These are phyloP conservation scores for Chrysolina oricalcia DNA, from an alignment of 2,888 invertebrate species.

Conservation along the genomic window DNA sequence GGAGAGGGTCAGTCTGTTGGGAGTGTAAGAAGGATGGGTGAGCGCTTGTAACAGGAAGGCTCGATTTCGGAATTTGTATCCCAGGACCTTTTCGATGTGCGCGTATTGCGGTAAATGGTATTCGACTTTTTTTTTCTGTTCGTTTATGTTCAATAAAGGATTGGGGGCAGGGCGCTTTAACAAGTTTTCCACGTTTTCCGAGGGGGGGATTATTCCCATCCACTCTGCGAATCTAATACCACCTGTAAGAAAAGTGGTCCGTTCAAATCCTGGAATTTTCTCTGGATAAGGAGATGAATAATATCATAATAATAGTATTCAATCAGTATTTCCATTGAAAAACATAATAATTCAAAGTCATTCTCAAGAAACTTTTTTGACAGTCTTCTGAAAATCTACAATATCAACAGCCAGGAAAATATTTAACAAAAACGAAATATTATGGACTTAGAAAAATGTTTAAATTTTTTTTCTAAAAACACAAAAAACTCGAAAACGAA, in stretches of 20 bases:
- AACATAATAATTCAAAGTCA: too few relatives aligned
- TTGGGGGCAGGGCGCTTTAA: constrained; percentile 65
- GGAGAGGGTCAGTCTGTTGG: constrained; percentile 87
- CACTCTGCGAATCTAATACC: constrained; percentile 66
- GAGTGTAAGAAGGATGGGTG: constrained; percentile 91
- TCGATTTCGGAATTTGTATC: constrained; percentile 87
- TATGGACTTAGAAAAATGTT: too few relatives aligned
- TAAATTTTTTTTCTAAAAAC: too few relatives aligned
- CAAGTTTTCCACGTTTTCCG: constrained; percentile 62
- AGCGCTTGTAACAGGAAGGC: constrained; percentile 91
- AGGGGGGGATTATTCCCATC: constrained; percentile 72
- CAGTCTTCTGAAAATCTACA: too few relatives aligned
- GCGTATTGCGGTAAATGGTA: constrained; percentile 64
- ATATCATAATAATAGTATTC: too few relatives aligned
- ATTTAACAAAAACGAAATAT: too few relatives aligned
- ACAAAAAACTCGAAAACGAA: too few relatives aligned
- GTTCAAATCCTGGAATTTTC: neutral
- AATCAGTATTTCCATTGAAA: too few relatives aligned
- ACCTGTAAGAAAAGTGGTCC: constrained; percentile 53
- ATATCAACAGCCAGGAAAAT: too few relatives aligned
- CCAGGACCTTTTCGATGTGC: constrained; percentile 66
- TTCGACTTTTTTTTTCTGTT: constrained; percentile 71
- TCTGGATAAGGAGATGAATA: neutral
- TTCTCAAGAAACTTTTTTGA: too few relatives aligned
- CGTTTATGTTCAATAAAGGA: constrained; percentile 67